Evolutionary conservation across 2,888 invertebrate genomes (phyloP).

Genomic region (Apamea epomidion): DNA sequence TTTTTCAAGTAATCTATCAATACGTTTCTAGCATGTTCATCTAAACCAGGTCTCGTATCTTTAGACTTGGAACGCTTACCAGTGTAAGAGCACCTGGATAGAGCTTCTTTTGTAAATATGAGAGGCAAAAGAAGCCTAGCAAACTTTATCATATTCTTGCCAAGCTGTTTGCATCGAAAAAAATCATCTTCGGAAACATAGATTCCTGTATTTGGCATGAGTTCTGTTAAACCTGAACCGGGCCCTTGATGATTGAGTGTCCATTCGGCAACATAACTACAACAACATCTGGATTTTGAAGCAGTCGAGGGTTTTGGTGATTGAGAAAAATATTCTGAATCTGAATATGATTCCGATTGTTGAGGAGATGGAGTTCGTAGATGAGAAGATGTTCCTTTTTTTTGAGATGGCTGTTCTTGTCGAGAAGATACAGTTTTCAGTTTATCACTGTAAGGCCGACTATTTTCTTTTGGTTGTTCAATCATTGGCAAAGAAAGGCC

Average conservation of each 20-base stretch:
- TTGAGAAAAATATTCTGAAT: neutral
- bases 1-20: neutral
- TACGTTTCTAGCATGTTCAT: constrained; percentile 4
- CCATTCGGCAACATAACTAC: neutral
- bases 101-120: neutral
- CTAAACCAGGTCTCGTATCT: neutral
- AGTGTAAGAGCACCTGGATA: neutral
- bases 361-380: neutral
- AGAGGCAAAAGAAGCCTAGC: neutral
- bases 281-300: neutral
- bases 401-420: neutral
- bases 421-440: neutral
- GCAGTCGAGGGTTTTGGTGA: neutral
- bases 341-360: neutral
- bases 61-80: neutral
- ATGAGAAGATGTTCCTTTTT: neutral
- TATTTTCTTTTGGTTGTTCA: constrained; percentile 10
- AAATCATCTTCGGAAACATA: constrained; percentile 4
- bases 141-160: neutral
- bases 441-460: neutral
- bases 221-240: neutral
- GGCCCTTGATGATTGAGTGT: neutral
- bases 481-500: constrained; percentile 14
- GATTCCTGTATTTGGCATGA: neutral
- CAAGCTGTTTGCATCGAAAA: neutral